A percentile compares a stretch with the other conserved stretches of the same genome.
These are phyloP conservation scores for Cathartes aura DNA, from an alignment of 2,113 vertebrate species.

Conservation along the genomic window DNA sequence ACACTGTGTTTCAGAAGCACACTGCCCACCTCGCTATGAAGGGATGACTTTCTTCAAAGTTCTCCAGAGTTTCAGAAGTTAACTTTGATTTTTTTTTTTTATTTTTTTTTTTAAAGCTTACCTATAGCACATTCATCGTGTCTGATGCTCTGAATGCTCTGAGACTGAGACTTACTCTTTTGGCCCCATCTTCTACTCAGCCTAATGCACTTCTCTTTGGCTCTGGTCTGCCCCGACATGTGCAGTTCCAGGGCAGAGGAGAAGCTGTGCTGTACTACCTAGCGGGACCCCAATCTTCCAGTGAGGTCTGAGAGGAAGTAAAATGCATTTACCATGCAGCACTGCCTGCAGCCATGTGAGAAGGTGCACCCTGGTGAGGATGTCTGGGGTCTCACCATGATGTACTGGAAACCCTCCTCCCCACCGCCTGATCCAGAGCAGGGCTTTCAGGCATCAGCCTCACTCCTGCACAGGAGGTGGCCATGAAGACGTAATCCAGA, in stretches of 20 bases:
- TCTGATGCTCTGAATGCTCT: neutral
- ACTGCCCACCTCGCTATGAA: neutral
- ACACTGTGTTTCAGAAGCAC: neutral
- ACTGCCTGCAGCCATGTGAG: neutral
- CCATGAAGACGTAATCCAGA: neutral
- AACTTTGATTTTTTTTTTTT: neutral
- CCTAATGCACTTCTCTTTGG: neutral
- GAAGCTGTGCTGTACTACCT: neutral
- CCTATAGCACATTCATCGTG: neutral
- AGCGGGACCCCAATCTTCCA: rapidly evolving
- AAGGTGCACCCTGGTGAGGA: neutral
- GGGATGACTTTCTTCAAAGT: neutral
- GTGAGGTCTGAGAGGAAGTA: neutral
- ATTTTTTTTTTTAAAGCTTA: neutral
- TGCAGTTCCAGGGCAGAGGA: neutral
- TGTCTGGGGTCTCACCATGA: neutral
- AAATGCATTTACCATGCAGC: neutral
- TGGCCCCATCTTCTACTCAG: neutral
- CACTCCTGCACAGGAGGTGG: neutral
- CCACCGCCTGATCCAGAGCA: neutral
- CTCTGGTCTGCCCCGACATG: neutral
- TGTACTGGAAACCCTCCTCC: neutral
- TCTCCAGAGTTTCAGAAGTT: neutral
- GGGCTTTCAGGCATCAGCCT: neutral
- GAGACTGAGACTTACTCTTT: neutral